Conservation (phyloP, 2,888 invertebrate species). For the Pantelozetes paolii region DNA sequence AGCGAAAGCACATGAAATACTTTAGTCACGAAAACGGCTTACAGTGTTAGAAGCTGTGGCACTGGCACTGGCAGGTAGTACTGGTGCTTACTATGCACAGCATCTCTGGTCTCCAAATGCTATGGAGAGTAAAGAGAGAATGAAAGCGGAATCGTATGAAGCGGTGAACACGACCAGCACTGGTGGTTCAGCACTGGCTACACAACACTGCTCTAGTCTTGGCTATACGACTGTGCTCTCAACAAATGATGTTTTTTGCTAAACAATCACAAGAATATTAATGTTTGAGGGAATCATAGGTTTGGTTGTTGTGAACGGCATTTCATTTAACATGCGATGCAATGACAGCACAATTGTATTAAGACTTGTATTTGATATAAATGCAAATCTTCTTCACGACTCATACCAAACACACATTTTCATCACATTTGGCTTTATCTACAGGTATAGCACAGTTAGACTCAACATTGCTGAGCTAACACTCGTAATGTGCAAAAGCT, state of each 20-base stretch:
- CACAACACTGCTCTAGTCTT: not conserved
- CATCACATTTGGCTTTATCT: not conserved
- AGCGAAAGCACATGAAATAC: not conserved
- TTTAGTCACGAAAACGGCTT: not conserved
- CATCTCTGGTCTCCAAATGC: constrained; percentile 14
- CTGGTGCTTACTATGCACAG: constrained; percentile 23
- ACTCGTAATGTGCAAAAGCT: constrained; percentile 20
- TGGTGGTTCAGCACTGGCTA: too few species aligned
- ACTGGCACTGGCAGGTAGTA: not conserved
- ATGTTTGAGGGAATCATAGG: too few species aligned
- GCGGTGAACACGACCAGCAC: not conserved
- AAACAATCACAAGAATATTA: too few species aligned
- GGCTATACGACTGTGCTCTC: too few species aligned
- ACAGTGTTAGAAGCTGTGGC: not conserved
- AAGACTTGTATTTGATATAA: not conserved
- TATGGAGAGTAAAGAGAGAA: constrained; percentile 26
- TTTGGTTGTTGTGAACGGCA: too few species aligned
- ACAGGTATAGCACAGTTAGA: constrained; percentile 1
- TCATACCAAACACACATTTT: not conserved
- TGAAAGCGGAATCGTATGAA: not conserved
- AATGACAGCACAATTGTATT: not conserved
- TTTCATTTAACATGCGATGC: not conserved
- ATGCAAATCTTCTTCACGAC: not conserved
- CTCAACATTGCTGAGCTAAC: not conserved
- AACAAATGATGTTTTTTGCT: too few species aligned